Conservation (phyloP, 2,113 vertebrate species). For the Zingel zingel region DNA sequence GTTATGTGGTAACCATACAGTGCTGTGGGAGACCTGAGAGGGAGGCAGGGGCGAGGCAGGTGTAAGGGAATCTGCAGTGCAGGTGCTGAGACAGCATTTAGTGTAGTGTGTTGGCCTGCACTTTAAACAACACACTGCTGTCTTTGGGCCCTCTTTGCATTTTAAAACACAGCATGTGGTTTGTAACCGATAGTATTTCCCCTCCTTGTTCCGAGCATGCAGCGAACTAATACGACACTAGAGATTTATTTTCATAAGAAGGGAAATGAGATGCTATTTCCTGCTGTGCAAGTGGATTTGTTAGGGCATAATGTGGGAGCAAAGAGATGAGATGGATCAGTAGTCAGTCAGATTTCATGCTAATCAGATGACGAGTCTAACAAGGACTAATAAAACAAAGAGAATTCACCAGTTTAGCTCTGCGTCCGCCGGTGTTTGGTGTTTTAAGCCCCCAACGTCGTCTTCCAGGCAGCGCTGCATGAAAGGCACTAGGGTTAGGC, state of each 20-base stretch:
- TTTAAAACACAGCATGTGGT: neutral
- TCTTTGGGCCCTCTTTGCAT: constrained; percentile 9
- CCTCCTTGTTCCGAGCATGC: neutral
- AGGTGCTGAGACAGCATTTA: constrained; percentile 64
- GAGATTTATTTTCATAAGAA: constrained; percentile 8
- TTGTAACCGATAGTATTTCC: neutral
- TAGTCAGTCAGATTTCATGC: constrained; percentile 24
- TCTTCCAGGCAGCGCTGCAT: no score
- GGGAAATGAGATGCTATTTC: constrained; percentile 22
- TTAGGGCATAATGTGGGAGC: constrained; percentile 1
- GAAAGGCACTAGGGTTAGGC: no score
- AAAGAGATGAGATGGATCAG: constrained; percentile 16
- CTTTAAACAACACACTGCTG: constrained; percentile 1
- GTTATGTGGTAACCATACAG: neutral
- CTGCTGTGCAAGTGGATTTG: constrained; percentile 34
- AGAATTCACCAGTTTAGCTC: neutral
- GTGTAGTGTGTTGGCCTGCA: neutral
- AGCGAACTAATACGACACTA: constrained; percentile 2
- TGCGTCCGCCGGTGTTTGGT: neutral
- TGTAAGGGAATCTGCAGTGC: constrained; percentile 57
- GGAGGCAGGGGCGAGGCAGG: constrained; percentile 11
- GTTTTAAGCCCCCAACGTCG: no score
- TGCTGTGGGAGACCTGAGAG: constrained; percentile 1
- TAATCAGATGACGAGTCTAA: neutral
- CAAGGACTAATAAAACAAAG: neutral